These are phyloP conservation scores for Notarius quadriscutis DNA, from an alignment of 2,113 vertebrate species.

Conservation along the genomic window DNA sequence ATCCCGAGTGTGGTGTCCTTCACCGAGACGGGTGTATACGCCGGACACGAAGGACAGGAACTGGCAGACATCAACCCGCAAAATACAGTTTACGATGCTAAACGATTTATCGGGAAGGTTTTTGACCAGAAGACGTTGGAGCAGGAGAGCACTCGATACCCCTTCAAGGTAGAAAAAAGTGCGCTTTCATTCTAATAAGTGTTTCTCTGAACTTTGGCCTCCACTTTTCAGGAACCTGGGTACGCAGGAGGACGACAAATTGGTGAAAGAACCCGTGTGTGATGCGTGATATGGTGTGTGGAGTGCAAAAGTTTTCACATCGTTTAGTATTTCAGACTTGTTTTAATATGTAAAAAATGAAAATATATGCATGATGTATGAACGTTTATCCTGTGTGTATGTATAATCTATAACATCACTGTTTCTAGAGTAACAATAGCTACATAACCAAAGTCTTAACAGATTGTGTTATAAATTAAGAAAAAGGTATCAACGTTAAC, in stretches of 20 bases:
- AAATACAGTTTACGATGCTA: conserved; percentile 94
- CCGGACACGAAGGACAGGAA: conserved; percentile 85
- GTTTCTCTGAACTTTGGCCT: neutral
- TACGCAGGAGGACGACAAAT: neutral
- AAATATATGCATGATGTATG: too few relatives aligned
- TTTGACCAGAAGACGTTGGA: conserved; percentile 80
- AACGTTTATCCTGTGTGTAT: too few relatives aligned
- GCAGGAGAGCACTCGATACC: conserved; percentile 85
- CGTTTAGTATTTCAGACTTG: too few relatives aligned
- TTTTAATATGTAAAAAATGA: too few relatives aligned
- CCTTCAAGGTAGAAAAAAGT: conserved; percentile 83
- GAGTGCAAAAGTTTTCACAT: too few relatives aligned
- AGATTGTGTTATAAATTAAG: too few relatives aligned
- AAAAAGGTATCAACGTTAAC: too few relatives aligned
- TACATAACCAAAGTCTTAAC: too few relatives aligned
- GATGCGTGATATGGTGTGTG: too few relatives aligned
- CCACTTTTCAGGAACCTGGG: too few relatives aligned
- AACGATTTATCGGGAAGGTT: conserved; percentile 93
- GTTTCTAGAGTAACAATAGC: too few relatives aligned
- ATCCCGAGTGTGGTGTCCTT: conserved; percentile 93
- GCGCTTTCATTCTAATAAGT: neutral
- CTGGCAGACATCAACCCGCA: conserved; percentile 85
- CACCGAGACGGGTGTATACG: conserved; percentile 71
- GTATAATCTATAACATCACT: too few relatives aligned
- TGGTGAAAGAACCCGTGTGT: neutral